These are phyloP conservation scores for Daboia siamensis DNA, from an alignment of 2,113 vertebrate genomes.

Conservation along the genomic window DNA sequence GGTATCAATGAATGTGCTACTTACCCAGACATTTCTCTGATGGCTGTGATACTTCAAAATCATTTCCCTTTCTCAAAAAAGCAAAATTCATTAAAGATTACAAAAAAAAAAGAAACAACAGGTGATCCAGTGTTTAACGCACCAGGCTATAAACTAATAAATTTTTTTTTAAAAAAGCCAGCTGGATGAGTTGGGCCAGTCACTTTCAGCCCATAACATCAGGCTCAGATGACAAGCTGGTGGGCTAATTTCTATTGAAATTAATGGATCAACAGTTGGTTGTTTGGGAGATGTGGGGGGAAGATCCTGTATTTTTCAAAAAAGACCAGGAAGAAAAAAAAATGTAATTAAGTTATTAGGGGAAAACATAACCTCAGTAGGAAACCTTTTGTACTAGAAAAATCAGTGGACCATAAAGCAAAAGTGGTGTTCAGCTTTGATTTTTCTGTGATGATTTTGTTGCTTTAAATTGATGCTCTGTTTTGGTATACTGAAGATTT, in stretches of 20 bases:
- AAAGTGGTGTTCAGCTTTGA: not conserved
- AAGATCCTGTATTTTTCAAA: not conserved
- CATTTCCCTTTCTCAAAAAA: not conserved
- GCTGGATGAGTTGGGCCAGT: not conserved
- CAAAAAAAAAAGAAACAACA: not conserved
- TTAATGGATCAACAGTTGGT: not conserved
- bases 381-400: not conserved
- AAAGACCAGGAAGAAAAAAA: too few species aligned
- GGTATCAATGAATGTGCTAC: not conserved
- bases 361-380: not conserved
- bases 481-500: not conserved
- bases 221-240: not conserved
- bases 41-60: not conserved
- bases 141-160: not conserved
- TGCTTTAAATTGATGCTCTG: not conserved
- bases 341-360: not conserved
- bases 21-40: not conserved
- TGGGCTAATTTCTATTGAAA: not conserved
- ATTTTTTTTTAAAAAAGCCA: not conserved
- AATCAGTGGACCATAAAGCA: not conserved
- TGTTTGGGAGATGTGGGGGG: not conserved
- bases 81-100: not conserved
- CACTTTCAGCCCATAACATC: not conserved
- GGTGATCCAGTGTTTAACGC: not conserved
- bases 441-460: not conserved